These are phyloP conservation scores for Seladonia tumulorum DNA, from an alignment of 2,888 invertebrate species.

Conservation along the genomic window DNA sequence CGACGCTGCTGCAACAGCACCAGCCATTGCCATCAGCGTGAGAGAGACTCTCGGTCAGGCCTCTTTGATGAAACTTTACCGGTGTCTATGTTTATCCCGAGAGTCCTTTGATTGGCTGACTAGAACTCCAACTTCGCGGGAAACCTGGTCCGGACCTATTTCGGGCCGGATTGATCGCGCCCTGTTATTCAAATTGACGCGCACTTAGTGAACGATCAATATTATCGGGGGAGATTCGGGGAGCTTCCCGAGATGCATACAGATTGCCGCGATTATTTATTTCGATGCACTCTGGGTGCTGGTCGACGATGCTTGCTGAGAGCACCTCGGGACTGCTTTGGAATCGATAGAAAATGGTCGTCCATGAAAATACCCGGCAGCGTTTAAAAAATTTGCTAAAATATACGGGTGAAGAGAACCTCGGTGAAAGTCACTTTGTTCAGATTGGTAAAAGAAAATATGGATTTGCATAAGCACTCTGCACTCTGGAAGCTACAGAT, in stretches of 20 bases:
- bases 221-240: slow-evolving; percentile 20
- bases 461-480: neutral
- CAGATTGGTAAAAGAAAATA: too few species aligned
- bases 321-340: neutral
- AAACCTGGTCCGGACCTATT: slow-evolving; percentile 9
- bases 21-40: neutral
- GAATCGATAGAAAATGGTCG: neutral
- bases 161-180: slow-evolving; percentile 4
- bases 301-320: neutral
- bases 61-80: slow-evolving; percentile 53
- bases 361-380: neutral
- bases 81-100: slow-evolving; percentile 55
- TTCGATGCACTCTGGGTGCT: neutral
- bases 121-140: slow-evolving; percentile 33
- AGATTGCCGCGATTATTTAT: slow-evolving; percentile 1
- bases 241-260: neutral
- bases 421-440: neutral
- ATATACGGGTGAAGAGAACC: neutral
- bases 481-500: neutral
- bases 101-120: slow-evolving; percentile 46
- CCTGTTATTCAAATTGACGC: neutral
- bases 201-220: slow-evolving; percentile 18
- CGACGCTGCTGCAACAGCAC: neutral
- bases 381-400: neutral
- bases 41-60: slow-evolving; percentile 22